Base-by-base conservation (phyloP, 2,113 vertebrate species). In the Vulpes vulpes region DNA sequence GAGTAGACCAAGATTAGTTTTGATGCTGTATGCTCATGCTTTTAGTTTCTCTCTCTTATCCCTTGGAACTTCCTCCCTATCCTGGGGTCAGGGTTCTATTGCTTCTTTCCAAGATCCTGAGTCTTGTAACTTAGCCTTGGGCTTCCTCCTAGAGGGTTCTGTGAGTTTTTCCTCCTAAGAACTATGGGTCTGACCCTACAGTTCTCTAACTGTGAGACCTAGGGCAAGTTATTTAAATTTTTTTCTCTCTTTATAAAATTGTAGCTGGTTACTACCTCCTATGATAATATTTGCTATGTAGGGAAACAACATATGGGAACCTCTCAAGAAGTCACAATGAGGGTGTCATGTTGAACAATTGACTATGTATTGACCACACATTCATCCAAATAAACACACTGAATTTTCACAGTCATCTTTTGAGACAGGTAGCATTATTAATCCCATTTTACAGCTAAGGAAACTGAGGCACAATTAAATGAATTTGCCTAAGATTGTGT, bases 371-470 rank as follows among this genome's bases (percentile, higher is more conserved):
- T 73, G 57, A 30, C 17, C 62, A 84, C 1, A 19, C 11, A 30
- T 38, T 62, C 51, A 43, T 62, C 84, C 78, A 2, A 49, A n/a
- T 22, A 74, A 60, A 55, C 55, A 80, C 10, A 32, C 0, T 30
- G 73, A 49, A 30, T 67, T 83, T 62, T 89, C 65, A 65, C 49
- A 71, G 38, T 80, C 49, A 87, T 3, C 49, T 22, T 65, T 32
- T 16, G 59, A 71, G 15, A 62, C 62, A n/a, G 20, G 3, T 22
- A 57, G 30, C 23, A 67, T 87, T 57, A n/a, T 86, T 6, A 38
- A 83, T 87, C 22, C 80, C 74, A 78, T 94, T 94, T 80, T 88
- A 81, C 4, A 83, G 62, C 35, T 80, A 65, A 96, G 25, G 74
- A 96, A 92, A 78, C 35, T 1, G 78, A 92, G 87, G 32, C 35